phyloP scores from a whole-genome alignment of 1,140 invertebrate species.

The Saccostrea echinata region DNA sequence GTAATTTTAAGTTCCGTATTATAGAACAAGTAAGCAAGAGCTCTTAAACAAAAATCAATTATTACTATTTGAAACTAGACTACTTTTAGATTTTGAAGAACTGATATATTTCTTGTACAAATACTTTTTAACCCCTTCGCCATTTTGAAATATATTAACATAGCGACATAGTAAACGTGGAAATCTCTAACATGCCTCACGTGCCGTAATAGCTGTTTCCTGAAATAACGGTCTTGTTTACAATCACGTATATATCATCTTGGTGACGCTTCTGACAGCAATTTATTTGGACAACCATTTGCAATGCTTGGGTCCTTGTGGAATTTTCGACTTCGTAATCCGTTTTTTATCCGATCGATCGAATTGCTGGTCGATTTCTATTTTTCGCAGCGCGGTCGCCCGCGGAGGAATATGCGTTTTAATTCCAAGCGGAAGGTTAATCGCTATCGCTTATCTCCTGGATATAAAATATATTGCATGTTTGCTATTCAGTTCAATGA shows the following conservation, averaged over 20 bases:
- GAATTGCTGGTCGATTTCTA: constrained; percentile 28
- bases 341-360: constrained; percentile 36
- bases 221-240: constrained; percentile 13
- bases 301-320: constrained; percentile 27
- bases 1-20: too few species aligned
- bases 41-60: too few species aligned
- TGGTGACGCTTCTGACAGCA: constrained; percentile 20
- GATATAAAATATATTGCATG: constrained; percentile 35
- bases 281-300: constrained; percentile 37
- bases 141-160: too few species aligned
- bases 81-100: too few species aligned
- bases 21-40: too few species aligned
- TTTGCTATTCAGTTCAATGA: constrained; percentile 39
- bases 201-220: background rate
- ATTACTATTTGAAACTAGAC: too few species aligned
- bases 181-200: background rate
- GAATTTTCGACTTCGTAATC: constrained; percentile 34
- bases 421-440: constrained; percentile 31
- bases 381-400: constrained; percentile 34
- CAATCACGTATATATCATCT: constrained; percentile 22
- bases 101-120: too few species aligned
- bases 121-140: too few species aligned
- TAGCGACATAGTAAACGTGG: background rate
- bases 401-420: constrained; percentile 30
- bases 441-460: constrained; percentile 18